Base-by-base conservation (phyloP, 30 jellyfish, hydroid and myxozoan species). In the Aurelia sp. region DNA sequence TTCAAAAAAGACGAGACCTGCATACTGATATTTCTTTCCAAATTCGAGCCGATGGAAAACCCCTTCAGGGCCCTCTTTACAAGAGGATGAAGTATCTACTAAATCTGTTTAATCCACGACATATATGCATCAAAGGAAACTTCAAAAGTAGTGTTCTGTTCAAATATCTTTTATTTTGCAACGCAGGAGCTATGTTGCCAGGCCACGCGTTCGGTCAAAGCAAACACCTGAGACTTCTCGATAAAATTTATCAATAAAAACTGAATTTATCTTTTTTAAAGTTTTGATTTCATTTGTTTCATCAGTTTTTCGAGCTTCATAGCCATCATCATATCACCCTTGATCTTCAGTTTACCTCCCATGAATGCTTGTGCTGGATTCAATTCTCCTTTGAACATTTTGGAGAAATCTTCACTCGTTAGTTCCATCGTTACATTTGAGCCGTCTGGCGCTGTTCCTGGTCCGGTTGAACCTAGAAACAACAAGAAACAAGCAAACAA, bases 311-410 rank as follows among this genome's bases (percentile, higher is more conserved):
- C 99, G 7, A 94, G 94, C 74, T 94, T 94, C 96, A 94, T 73
- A 7, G 99, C 99, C 91, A 89, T 55, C 94, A 93, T 74, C 96
- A 94, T 94, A 74, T 89, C 96, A 11, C 99, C 99, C 66, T 86
- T 82, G 65, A 94, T 94, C 74, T 89, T 85, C 71, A 94, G 27
- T 89, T 85, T 83, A 12, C 99, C 99, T 57, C 96, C 75, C 99
- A 94, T 94, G 69, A 94, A 94, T 5, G 99, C 99, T 76, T 94
- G 97, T 57, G 96, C 92, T 6, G 97, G 89, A 59, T 72, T 79
- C 72, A 94, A 86, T 74, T 94, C 92, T 10, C 99, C 99, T 18
- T 78, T 71, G 76, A 94, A 89, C 99, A 94, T 94, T 74, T 89
- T 84, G 18, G 79, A 73, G 72, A 94, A 94, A 73, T 94, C 99